Conservation (phyloP, 2,113 vertebrate genomes). For the Reinhardtius hippoglossoides region DNA sequence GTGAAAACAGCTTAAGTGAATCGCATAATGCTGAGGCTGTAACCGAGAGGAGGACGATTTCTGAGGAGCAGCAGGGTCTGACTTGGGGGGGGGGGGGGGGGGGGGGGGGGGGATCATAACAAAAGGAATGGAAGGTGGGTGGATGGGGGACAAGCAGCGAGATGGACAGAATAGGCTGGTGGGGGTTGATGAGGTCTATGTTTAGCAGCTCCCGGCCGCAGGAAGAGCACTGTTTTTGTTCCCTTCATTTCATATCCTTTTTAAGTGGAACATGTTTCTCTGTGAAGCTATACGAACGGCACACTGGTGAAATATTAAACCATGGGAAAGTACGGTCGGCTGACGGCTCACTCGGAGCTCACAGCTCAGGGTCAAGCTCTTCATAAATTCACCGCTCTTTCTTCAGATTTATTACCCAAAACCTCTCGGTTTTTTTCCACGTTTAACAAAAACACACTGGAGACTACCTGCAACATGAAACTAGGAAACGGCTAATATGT, state of each 20-base stretch:
- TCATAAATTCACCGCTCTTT: conserved; percentile 37
- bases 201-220: conserved; percentile 47
- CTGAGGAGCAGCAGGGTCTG: background rate
- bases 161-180: conserved; percentile 1
- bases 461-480: conserved; percentile 46
- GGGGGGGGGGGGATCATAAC: conserved; percentile 31
- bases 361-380: conserved; percentile 62
- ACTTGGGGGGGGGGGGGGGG: conserved; percentile 12
- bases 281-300: conserved; percentile 53
- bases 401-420: conserved; percentile 41
- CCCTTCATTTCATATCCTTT: conserved; percentile 60
- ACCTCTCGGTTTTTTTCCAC: background rate
- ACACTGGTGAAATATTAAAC: conserved; percentile 78
- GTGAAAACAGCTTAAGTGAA: conserved; percentile 3
- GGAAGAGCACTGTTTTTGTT: conserved; percentile 39
- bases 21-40: conserved; percentile 28
- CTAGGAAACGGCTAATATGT: conserved; percentile 41
- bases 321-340: conserved; percentile 69
- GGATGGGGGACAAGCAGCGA: conserved; percentile 22
- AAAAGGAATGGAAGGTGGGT: conserved; percentile 35
- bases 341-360: conserved; percentile 54
- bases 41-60: background rate
- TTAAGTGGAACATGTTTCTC: conserved; percentile 61
- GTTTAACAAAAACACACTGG: conserved; percentile 32
- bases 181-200: conserved; percentile 43